Conservation (phyloP, 2,797 vertebrate genomes). For the Danio jaintianensis region DNA sequence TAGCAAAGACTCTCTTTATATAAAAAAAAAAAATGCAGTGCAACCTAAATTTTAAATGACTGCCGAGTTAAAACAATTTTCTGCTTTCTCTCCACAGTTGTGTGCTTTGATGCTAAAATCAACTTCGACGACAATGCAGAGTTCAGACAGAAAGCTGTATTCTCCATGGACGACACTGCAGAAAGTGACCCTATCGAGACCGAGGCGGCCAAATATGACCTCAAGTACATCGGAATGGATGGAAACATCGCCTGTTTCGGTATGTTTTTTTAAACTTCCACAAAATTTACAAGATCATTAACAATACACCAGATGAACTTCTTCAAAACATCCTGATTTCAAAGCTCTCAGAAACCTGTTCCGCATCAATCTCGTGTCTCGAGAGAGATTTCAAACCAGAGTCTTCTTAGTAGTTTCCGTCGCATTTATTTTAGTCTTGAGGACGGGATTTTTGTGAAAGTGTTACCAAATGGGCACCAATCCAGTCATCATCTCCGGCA, state of each 20-base stretch:
- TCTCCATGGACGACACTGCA: constrained; percentile 94
- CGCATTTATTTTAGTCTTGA: constrained; percentile 30
- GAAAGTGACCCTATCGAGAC: constrained; percentile 95
- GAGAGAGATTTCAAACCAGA: constrained; percentile 23
- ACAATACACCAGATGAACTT: not conserved
- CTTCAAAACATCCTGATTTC: constrained; percentile 25
- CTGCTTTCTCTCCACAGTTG: constrained; percentile 78
- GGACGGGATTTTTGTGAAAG: constrained; percentile 65
- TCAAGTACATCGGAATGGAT: constrained; percentile 97
- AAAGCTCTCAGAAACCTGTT: constrained; percentile 17
- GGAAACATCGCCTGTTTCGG: constrained; percentile 99
- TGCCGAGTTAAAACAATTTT: not conserved
- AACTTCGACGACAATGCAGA: constrained; percentile 99
- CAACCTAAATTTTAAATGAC: not conserved
- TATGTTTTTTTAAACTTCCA: constrained; percentile 69
- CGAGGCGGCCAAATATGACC: constrained; percentile 93
- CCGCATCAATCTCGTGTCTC: not conserved
- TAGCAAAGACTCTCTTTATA: too few relatives aligned
- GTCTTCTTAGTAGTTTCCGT: constrained; percentile 9
- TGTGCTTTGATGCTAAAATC: constrained; percentile 99
- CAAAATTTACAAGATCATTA: not conserved
- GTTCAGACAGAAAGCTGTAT: constrained; percentile 96
- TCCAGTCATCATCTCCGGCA: constrained; percentile 71
- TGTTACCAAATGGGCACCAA: constrained; percentile 59
- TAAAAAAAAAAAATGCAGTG: too few relatives aligned